Evolutionary conservation across 1,140 invertebrate species (phyloP).

Genomic region (Wiebesia pumilae): DNA sequence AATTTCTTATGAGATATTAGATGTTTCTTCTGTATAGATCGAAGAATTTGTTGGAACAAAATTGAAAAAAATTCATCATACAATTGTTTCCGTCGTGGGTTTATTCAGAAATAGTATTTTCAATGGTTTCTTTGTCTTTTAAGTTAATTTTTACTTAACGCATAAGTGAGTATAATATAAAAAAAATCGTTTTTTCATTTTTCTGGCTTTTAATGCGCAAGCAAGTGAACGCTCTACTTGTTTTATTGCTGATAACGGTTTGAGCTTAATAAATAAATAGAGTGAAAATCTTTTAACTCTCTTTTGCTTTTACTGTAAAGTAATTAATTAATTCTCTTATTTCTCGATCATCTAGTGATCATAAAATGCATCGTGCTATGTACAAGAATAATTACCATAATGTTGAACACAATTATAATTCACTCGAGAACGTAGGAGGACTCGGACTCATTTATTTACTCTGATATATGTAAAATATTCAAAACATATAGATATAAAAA

Average conservation of each 20-base stretch:
- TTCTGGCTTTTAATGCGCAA: constrained; percentile 52
- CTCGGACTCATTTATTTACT: no score
- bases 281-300: constrained; percentile 38
- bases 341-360: no score
- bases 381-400: no score
- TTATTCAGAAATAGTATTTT: neutral
- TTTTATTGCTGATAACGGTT: neutral
- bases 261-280: constrained; percentile 20
- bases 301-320: neutral
- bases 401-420: no score
- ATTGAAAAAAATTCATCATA: constrained; percentile 17
- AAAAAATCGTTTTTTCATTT: constrained; percentile 56
- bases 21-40: neutral
- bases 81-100: no score
- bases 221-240: constrained; percentile 1
- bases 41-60: constrained; percentile 5
- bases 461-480: no score
- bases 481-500: no score
- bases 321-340: no score
- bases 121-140: constrained; percentile 5
- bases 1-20: neutral
- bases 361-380: no score
- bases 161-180: constrained; percentile 13
- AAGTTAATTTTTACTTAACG: constrained; percentile 34
- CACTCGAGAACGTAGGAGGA: no score